Conservation (phyloP, 2,113 vertebrate species). For the Mormyrus lacerda region DNA sequence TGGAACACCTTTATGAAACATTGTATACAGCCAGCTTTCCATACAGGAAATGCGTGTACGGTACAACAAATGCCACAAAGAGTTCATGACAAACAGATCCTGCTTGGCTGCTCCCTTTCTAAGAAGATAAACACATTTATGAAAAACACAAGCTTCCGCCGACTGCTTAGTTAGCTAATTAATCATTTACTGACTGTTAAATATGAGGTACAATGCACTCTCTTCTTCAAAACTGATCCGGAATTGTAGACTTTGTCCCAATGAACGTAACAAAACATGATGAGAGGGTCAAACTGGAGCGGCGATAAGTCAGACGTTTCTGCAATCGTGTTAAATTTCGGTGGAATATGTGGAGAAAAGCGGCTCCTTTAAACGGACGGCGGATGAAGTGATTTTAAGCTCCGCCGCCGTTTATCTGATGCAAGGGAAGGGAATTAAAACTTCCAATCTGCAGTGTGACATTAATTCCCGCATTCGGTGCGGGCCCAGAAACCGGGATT, state of each 20-base stretch:
- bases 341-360: neutral
- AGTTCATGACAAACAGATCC: neutral
- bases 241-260: constrained; percentile 18
- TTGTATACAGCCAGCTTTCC: neutral
- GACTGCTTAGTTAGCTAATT: constrained; percentile 27
- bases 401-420: constrained; percentile 54
- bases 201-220: constrained; percentile 21
- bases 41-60: neutral
- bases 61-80: neutral
- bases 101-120: neutral
- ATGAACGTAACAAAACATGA: neutral
- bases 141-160: neutral
- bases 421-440: constrained; percentile 53
- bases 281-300: neutral
- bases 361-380: constrained; percentile 1
- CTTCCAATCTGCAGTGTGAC: constrained; percentile 53
- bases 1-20: neutral
- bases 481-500: constrained; percentile 41
- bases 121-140: neutral
- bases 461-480: constrained; percentile 62
- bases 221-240: constrained; percentile 28
- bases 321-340: neutral
- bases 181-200: constrained; percentile 32
- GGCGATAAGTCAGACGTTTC: too few species aligned
- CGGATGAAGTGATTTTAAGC: constrained; percentile 43